Evolutionary conservation across 64 coral and sea anemone genomes (phyloP).

Genomic region (Hydrozoanthus tunicans): DNA sequence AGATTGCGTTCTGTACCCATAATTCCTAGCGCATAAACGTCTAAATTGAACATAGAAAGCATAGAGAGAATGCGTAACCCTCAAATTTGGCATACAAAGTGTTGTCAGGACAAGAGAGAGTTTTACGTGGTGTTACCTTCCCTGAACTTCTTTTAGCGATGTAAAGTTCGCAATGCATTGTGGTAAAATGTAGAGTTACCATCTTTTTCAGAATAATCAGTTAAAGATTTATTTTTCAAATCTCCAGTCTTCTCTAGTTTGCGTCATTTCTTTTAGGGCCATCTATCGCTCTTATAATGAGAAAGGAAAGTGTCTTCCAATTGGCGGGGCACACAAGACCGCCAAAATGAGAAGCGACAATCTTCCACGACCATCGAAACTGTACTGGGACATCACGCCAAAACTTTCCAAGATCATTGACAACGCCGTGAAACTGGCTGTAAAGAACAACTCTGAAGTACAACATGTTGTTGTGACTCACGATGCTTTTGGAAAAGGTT

Average conservation of each 20-base stretch:
- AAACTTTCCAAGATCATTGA: slow-evolving; percentile 73
- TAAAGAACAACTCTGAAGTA: slow-evolving; percentile 82
- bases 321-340: slow-evolving; percentile 87
- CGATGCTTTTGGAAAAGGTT: slow-evolving; percentile 93
- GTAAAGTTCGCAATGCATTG: no score
- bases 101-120: no score
- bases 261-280: slow-evolving; percentile 29
- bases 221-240: not conserved
- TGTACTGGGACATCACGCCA: slow-evolving; percentile 91
- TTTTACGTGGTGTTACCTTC: no score
- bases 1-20: no score
- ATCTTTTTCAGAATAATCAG: not conserved
- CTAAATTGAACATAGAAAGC: no score
- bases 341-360: slow-evolving; percentile 73
- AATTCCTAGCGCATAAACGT: no score
- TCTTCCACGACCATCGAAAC: slow-evolving; percentile 76
- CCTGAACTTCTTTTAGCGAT: no score
- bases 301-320: slow-evolving; percentile 86
- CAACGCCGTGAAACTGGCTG: slow-evolving; percentile 74
- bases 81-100: no score
- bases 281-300: slow-evolving; percentile 97
- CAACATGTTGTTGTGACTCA: slow-evolving; percentile 78
- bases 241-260: not conserved
- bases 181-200: not conserved
- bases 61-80: no score